Base-by-base conservation (phyloP, 2,888 invertebrate genomes). In the Brachyptera risi region DNA sequence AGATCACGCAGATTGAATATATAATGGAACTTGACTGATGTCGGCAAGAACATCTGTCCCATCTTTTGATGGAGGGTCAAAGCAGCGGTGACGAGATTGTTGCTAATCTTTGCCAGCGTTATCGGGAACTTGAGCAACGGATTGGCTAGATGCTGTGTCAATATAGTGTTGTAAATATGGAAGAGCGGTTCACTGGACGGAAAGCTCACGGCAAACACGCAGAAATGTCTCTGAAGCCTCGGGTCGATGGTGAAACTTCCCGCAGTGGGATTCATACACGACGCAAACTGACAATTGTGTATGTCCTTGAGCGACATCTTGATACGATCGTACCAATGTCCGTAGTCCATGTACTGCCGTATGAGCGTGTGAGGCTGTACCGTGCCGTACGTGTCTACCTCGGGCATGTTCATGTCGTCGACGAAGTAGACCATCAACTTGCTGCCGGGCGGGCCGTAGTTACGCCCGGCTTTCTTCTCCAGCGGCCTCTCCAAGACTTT, bases 341-440 rank as follows among this genome's bases (percentile, higher is more conserved):
- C 85, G 73, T 96, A 96, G 75, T 96, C 94, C 83, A 96, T 86
- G 73, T 91, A 93, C 73, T 97, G 93, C 21, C 96, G 80, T 64
- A 96, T 88, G 1, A 96, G 80, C 0, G 96, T 96, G 71, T 96
- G 96, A 0, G 96, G 94, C 72, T 96, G 96, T 13, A 96, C 96
- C 0, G 96, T 96, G 60, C 92, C 93, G 74, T 96, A 96, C 60
- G 83, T 84, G 74, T 96, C 96, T 2, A 96, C 95, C 78, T 94
- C 94, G 0, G 96, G 96, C 95, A 96, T 96, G 73, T 96, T 96
- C 85, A 96, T 85, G 70, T 96, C 96, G 71, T 96, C 96, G 61
- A 96, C 85, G 73, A 96, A 96, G 75, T 95, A 96, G 58, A 96
- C 86, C 81, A 96, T 87, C 19, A 83, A 85, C 75, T 95, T 94